Conservation (phyloP, 2,113 vertebrate genomes). For the Lanius collurio region DNA sequence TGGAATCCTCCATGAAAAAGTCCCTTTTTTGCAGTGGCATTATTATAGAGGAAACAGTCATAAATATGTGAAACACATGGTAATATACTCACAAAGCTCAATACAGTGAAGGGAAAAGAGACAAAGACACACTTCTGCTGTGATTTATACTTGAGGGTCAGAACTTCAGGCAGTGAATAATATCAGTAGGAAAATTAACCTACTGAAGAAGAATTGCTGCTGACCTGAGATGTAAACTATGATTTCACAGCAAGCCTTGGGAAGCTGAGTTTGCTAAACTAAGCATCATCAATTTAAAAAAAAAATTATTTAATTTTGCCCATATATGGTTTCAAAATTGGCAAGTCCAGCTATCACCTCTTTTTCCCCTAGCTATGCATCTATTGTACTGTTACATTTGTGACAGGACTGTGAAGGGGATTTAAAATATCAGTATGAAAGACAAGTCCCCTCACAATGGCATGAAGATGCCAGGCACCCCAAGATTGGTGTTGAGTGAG, state of each 20-base stretch:
- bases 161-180: not conserved
- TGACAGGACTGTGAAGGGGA: not conserved
- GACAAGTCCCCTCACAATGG: not conserved
- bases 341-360: not conserved
- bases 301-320: not conserved
- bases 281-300: rapidly evolving
- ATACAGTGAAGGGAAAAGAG: not conserved
- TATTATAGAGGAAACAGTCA: not conserved
- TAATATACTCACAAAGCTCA: not conserved
- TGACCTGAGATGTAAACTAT: not conserved
- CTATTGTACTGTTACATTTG: not conserved
- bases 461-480: not conserved
- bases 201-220: not conserved
- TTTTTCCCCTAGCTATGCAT: not conserved
- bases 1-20: not conserved
- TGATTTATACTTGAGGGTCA: not conserved
- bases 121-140: not conserved
- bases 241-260: not conserved
- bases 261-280: not conserved
- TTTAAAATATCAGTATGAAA: not conserved
- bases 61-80: not conserved
- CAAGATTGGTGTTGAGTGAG: not conserved
- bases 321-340: rapidly evolving
- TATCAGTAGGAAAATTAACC: not conserved
- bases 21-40: not conserved